These are phyloP conservation scores for Heterotis niloticus DNA, from an alignment of 2,113 vertebrate species.

Conservation along the genomic window DNA sequence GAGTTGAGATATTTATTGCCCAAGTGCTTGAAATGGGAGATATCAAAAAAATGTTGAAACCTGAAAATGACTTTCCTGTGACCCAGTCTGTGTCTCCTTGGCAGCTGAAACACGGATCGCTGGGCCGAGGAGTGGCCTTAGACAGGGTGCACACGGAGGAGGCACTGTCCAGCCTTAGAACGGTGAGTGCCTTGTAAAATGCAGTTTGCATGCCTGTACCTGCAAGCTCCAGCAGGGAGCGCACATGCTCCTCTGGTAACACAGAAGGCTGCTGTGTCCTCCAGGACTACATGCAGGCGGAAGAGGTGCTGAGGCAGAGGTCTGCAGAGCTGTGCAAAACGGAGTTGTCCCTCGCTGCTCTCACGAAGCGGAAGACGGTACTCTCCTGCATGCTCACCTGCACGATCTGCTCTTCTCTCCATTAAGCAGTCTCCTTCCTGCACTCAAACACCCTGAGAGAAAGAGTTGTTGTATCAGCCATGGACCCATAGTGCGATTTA, in stretches of 20 bases:
- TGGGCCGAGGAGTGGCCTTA: slow-evolving; percentile 31
- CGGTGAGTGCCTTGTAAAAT: slow-evolving; percentile 33
- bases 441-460: background rate
- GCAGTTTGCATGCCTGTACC: background rate
- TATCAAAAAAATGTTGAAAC: background rate
- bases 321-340: slow-evolving; percentile 48
- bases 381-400: background rate
- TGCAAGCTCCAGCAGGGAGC: background rate
- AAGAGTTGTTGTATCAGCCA: background rate
- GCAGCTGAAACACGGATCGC: background rate
- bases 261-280: slow-evolving; percentile 9
- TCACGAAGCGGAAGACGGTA: slow-evolving; percentile 55
- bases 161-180: slow-evolving; percentile 33
- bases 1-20: background rate
- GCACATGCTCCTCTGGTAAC: background rate
- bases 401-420: background rate
- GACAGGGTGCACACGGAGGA: slow-evolving; percentile 39
- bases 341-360: slow-evolving; percentile 45
- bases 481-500: no score
- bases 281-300: slow-evolving; percentile 50
- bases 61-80: background rate
- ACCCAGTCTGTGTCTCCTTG: background rate
- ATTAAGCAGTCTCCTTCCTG: background rate
- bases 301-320: slow-evolving; percentile 43
- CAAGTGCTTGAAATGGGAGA: background rate